Evolutionary conservation across 2,888 invertebrate genomes (phyloP).

Genomic region (Deroplatys truncata): DNA sequence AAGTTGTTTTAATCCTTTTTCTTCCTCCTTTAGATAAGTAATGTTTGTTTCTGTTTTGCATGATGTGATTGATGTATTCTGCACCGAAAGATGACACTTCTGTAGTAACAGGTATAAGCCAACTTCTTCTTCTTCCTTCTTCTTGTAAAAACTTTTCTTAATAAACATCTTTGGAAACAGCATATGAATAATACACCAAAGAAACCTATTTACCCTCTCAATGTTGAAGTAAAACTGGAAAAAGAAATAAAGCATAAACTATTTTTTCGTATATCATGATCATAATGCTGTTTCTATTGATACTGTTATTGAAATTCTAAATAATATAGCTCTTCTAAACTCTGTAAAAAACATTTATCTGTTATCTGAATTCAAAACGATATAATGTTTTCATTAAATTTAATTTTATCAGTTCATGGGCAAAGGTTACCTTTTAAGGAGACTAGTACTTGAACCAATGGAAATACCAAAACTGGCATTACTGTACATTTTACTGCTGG

Average conservation of each 20-base stretch:
- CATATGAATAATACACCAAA: not conserved
- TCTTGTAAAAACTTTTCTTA: not conserved
- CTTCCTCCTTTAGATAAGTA: not conserved
- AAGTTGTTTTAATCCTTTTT: not conserved
- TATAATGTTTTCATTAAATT: not conserved
- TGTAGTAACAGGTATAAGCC: constrained; percentile 16
- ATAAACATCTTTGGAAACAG: not conserved
- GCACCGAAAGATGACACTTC: constrained; percentile 16
- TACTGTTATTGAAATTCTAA: not conserved
- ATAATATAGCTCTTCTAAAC: not conserved
- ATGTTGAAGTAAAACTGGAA: not conserved
- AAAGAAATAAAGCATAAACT: not conserved
- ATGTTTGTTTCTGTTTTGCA: constrained; percentile 21
- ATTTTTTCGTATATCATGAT: not conserved
- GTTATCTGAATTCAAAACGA: not conserved
- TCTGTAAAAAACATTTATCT: not conserved
- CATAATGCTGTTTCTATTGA: not conserved
- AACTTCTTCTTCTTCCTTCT: not conserved
- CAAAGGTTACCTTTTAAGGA: too few relatives aligned
- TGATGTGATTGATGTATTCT: constrained; percentile 19
- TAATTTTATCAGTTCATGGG: too few relatives aligned
- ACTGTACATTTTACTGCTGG: too few relatives aligned
- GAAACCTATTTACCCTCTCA: not conserved
- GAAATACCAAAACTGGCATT: too few relatives aligned
- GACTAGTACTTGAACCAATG: too few relatives aligned